Conservation (phyloP, 2,113 vertebrate genomes). For the Melanocharis versteri region DNA sequence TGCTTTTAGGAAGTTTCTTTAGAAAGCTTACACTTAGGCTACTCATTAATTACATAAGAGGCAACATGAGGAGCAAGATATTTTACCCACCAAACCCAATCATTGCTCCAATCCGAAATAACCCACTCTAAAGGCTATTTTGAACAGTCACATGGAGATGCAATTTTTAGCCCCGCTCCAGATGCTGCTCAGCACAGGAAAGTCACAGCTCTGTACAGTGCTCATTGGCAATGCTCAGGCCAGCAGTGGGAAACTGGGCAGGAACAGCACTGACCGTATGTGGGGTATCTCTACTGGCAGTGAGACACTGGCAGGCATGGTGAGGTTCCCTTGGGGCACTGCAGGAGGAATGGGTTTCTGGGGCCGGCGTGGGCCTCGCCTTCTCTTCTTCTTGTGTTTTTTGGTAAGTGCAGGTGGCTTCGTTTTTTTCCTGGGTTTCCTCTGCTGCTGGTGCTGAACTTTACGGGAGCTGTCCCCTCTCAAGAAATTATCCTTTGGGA, state of each 20-base stretch:
- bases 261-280: constrained; percentile 80
- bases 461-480: constrained; percentile 93
- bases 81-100: neutral
- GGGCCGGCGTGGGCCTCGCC: constrained; percentile 90
- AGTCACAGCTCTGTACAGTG: neutral
- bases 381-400: constrained; percentile 99
- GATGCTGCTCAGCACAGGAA: neutral
- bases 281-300: constrained; percentile 85
- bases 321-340: constrained; percentile 95
- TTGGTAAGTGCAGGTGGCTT: constrained; percentile 98
- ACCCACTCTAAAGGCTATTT: neutral
- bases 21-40: neutral
- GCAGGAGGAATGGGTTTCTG: constrained; percentile 98
- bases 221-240: neutral
- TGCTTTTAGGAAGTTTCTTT: neutral
- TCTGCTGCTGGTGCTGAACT: constrained; percentile 95
- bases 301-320: constrained; percentile 91
- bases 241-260: neutral
- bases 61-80: neutral
- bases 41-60: neutral
- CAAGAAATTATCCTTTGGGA: constrained; percentile 92
- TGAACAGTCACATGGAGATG: neutral
- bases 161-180: neutral
- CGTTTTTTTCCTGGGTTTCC: constrained; percentile 98
- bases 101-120: neutral